Evolutionary conservation across 2,888 invertebrate genomes (phyloP), one percentile per base, ranked within the genome.

Genomic region (Anagyrus pseudococci): DNA sequence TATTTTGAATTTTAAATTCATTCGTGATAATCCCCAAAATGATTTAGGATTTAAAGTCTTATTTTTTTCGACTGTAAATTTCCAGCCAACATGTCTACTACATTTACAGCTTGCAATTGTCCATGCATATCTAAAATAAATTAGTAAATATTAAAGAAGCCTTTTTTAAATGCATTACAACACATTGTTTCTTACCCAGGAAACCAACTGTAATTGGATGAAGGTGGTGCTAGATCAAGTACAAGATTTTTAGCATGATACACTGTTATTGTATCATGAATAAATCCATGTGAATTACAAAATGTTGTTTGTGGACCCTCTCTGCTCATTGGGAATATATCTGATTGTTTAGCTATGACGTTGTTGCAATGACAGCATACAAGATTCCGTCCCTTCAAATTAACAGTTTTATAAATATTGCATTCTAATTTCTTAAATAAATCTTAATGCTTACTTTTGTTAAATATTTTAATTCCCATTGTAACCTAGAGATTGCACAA

Each of bases 161-260:
- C 7, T n/a, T 17, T 17, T 20, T 2, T 19, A 13, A 20, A 48
- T 17, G 2, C 13, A 29, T 22, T 19, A 8, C 40, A 17, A n/a
- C 15, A 22, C 15, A 22, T 8, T 8, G 40, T 29, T 46, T n/a
- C n/a, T 80, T 83, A 90, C 88, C 92, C 93, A 6, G 93, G 93
- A 79, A 94, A 94, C 94, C 94, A 94, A 67, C 89, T 90, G 74
- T 88, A 90, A 70, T 90, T 87, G n/a, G 86, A 86, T 1, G 89
- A 89, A 1, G 90, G 85, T 49, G 79, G 71, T 4, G 83, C 82
- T 0, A 82, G 82, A 29, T 84, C 81, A 17, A 88, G 79, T 41
- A 80, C 73, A 19, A 85, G 81, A 66, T 86, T 83, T 20, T 82
- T 78, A 0, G 86, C 85, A 56, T 83, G 81, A 64, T 83, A 83